A percentile compares a stretch with the other conserved stretches of the same genome.
Evolutionary conservation across 2,113 vertebrate genomes (phyloP).

Genomic region (Nothoprocta pentlandii): DNA sequence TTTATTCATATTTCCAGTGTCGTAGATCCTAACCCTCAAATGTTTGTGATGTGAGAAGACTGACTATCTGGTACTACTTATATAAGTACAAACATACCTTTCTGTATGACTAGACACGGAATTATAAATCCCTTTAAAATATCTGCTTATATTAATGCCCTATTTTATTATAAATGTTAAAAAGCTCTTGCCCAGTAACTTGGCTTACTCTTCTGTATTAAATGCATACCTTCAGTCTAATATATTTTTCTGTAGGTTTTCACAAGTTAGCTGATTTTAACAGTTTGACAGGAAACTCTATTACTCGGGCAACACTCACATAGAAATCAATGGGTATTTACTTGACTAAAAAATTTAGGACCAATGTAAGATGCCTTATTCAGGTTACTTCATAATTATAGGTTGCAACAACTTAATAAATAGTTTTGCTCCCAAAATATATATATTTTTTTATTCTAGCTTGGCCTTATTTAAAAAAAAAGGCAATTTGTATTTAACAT

Average conservation of each 20-base stretch:
- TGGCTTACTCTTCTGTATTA: neutral
- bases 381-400: constrained; percentile 58
- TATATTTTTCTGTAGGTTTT: constrained; percentile 5
- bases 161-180: constrained; percentile 51
- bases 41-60: neutral
- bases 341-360: constrained; percentile 47
- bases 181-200: constrained; percentile 3
- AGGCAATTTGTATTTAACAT: constrained; percentile 17
- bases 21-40: constrained; percentile 11
- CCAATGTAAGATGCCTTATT: constrained; percentile 51
- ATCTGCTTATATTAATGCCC: constrained; percentile 32
- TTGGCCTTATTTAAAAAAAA: constrained; percentile 17
- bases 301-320: constrained; percentile 53
- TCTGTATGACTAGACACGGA: neutral
- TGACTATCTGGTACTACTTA: neutral
- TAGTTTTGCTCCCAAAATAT: constrained; percentile 27
- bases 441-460: constrained; percentile 15
- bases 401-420: constrained; percentile 37
- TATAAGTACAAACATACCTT: neutral
- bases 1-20: constrained; percentile 29
- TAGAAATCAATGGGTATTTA: constrained; percentile 46
- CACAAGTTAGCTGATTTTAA: constrained; percentile 46
- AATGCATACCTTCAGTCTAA: constrained; percentile 15
- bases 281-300: constrained; percentile 53
- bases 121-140: constrained; percentile 21